phyloP scores from a whole-genome alignment of 2,888 invertebrate genomes.

The Operophtera brumata region DNA sequence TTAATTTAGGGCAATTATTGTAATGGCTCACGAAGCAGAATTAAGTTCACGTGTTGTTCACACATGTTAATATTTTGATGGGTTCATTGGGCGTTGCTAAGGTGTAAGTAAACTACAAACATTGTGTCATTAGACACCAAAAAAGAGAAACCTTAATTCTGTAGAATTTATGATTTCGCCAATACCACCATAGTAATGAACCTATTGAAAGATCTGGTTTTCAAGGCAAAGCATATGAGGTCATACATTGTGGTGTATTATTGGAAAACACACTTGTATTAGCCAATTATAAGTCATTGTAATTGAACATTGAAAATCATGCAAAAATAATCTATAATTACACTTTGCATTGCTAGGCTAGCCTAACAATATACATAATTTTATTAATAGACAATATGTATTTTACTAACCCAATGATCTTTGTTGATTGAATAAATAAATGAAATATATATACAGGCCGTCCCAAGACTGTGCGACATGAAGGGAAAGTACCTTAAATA shows the following conservation, averaged over 20 bases:
- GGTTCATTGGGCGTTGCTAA: slow-evolving; percentile 37
- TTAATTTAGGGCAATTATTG: slow-evolving; percentile 27
- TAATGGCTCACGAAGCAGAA: slow-evolving; percentile 26
- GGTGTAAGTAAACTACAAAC: slow-evolving; percentile 46
- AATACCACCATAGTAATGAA: slow-evolving; percentile 45
- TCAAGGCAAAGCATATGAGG: slow-evolving; percentile 31
- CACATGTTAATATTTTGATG: slow-evolving; percentile 39
- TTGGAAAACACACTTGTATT: slow-evolving; percentile 20
- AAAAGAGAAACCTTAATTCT: slow-evolving; percentile 37
- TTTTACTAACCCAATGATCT: no score
- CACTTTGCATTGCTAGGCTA: slow-evolving; percentile 2
- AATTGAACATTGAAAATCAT: slow-evolving; percentile 8
- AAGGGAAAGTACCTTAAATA: no score
- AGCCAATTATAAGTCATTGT: slow-evolving; percentile 10
- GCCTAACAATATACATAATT: slow-evolving; percentile 6
- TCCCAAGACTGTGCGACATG: no score
- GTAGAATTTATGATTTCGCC: slow-evolving; percentile 45
- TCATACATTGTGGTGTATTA: slow-evolving; percentile 19
- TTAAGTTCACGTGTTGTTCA: slow-evolving; percentile 32
- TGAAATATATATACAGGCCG: no score
- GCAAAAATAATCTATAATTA: slow-evolving; percentile 15
- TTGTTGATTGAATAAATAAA: no score
- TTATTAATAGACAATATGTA: no score
- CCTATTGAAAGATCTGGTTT: slow-evolving; percentile 32
- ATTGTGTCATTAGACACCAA: slow-evolving; percentile 36